Evolutionary conservation across 2,113 vertebrate species (phyloP).

Genomic region (Vicugna pacos): DNA sequence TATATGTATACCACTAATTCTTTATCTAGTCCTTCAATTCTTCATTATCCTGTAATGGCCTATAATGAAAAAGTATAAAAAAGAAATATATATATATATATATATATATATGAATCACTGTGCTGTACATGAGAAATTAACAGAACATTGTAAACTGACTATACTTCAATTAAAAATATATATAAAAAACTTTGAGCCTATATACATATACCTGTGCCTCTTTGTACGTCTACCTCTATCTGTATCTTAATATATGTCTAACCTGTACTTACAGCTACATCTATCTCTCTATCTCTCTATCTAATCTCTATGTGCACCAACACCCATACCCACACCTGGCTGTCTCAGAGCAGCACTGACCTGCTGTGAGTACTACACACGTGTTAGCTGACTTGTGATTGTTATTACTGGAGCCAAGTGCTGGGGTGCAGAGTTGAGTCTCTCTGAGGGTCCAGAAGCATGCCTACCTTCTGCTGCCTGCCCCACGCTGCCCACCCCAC

Average conservation of each 20-base stretch:
- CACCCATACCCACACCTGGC: accelerated
- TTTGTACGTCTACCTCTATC: accelerated
- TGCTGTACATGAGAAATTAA: no score
- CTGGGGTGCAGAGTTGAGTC: neutral
- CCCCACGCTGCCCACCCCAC: neutral
- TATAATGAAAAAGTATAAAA: no score
- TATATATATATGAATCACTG: no score
- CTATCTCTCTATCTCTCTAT: neutral
- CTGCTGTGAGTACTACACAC: neutral
- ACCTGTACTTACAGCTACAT: neutral
- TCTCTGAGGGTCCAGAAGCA: neutral
- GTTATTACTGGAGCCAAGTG: neutral
- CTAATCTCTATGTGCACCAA: no score
- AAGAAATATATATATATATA: no score
- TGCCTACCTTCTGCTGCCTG: accelerated
- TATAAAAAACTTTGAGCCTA: neutral
- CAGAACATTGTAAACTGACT: no score
- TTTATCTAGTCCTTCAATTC: no score
- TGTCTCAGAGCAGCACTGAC: neutral
- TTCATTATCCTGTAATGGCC: no score
- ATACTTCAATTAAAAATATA: no score
- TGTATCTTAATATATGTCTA: neutral
- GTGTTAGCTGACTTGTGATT: neutral
- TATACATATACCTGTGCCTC: neutral
- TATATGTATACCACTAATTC: no score